These are phyloP conservation scores for Neolamprologus falcicula DNA, from an alignment of 2,113 vertebrate genomes.

Conservation along the genomic window DNA sequence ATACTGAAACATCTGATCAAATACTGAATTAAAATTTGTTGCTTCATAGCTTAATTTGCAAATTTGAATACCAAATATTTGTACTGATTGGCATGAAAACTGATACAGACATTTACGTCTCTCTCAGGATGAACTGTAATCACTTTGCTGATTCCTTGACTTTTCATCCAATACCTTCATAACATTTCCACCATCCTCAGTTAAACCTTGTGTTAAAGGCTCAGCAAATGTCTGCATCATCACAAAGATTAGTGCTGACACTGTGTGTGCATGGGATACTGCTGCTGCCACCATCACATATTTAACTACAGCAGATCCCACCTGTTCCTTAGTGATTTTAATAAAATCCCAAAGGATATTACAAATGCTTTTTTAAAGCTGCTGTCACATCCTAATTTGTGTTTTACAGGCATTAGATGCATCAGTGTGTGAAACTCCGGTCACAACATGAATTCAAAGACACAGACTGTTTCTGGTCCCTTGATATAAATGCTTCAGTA, in stretches of 20 bases:
- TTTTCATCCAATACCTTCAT: neutral
- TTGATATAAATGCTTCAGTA: conserved; percentile 10
- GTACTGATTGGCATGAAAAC: neutral
- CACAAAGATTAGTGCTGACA: neutral
- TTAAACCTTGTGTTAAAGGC: neutral
- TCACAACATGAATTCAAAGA: neutral
- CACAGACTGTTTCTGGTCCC: neutral
- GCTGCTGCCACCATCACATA: neutral
- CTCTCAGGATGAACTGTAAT: neutral
- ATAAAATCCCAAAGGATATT: neutral
- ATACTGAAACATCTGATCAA: neutral
- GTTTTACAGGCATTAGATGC: neutral
- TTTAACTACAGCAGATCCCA: neutral
- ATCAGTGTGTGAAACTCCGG: neutral
- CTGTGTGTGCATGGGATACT: neutral
- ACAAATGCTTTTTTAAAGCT: neutral
- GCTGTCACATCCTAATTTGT: neutral
- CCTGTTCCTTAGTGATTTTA: neutral
- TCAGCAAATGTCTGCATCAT: neutral
- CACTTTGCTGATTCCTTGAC: neutral
- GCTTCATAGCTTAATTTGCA: neutral
- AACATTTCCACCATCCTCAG: neutral
- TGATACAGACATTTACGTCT: neutral
- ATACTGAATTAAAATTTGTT: neutral
- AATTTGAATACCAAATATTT: neutral